Conservation (phyloP, 2,113 vertebrate genomes). For the Excalfactoria chinensis region DNA sequence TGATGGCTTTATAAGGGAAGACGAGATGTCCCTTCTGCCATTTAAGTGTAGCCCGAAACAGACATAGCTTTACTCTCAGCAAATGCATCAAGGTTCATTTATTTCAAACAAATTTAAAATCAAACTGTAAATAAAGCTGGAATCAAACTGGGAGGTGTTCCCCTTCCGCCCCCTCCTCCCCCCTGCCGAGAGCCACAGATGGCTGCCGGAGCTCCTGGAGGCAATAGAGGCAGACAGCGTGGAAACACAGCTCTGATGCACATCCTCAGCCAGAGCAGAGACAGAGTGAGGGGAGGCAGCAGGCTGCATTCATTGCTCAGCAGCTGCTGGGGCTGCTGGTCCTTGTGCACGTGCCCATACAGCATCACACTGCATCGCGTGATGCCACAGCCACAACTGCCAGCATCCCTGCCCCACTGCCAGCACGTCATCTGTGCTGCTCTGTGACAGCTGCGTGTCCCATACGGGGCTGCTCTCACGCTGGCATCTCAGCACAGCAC, state of each 20-base stretch:
- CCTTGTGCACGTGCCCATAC: not conserved
- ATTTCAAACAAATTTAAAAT: not conserved
- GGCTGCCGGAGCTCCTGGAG: not conserved
- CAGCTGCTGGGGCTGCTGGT: not conserved
- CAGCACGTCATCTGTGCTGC: rapidly evolving
- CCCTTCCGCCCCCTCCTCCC: not conserved
- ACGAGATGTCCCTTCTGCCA: not conserved
- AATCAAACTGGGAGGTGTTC: not conserved
- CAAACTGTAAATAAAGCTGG: not conserved
- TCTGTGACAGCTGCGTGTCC: rapidly evolving
- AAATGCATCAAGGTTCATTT: not conserved
- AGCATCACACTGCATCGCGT: not conserved
- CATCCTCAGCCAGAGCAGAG: rapidly evolving
- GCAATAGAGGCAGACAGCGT: not conserved
- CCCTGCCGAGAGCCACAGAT: not conserved
- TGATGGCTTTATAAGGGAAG: not conserved
- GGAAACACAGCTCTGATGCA: not conserved
- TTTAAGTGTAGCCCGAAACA: not conserved
- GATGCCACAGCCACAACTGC: rapidly evolving
- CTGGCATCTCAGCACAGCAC: rapidly evolving
- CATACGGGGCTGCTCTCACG: rapidly evolving
- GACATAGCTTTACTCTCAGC: not conserved
- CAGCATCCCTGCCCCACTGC: not conserved
- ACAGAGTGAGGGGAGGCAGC: not conserved
- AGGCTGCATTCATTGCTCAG: not conserved